Conservation (phyloP, 2,888 invertebrate genomes). For the Eupithecia inturbata region DNA sequence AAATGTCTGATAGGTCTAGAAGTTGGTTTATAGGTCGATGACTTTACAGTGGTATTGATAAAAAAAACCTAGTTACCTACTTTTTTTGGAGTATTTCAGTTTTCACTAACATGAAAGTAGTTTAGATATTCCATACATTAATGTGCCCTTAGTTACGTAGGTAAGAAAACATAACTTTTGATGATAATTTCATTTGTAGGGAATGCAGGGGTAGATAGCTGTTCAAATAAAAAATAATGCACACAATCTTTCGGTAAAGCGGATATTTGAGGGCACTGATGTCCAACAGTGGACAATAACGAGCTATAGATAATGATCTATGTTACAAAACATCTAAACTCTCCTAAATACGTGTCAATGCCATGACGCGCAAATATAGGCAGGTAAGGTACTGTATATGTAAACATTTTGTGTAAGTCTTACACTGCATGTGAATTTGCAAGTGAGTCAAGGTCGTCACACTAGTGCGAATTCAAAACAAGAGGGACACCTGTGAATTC, state of each 20-base stretch:
- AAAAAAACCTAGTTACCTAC: not conserved
- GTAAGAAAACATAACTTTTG: not conserved
- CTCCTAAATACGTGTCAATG: conserved; percentile 35
- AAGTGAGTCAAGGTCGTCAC: conserved; percentile 33
- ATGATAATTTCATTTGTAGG: not conserved
- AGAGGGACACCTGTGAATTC: conserved; percentile 16
- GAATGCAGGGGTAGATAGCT: not conserved
- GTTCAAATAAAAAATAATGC: not conserved
- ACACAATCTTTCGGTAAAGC: not conserved
- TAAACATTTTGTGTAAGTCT: conserved; percentile 25
- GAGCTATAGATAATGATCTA: not conserved
- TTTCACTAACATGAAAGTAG: not conserved
- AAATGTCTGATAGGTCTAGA: conserved; percentile 22
- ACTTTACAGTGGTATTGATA: not conserved
- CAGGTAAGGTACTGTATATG: not conserved
- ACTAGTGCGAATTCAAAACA: conserved; percentile 27
- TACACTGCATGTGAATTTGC: conserved; percentile 34
- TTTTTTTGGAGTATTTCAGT: not conserved
- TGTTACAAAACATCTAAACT: conserved; percentile 5
- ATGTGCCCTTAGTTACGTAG: not conserved
- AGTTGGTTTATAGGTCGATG: conserved; percentile 28
- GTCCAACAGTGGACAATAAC: not conserved
- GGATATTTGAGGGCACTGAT: not conserved
- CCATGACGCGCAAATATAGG: conserved; percentile 25
- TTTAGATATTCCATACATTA: not conserved